A percentile compares a stretch with the other conserved stretches of the same genome.
These are phyloP conservation scores for Xestobium rufovillosum DNA, from an alignment of 2,888 invertebrate genomes.

Conservation along the genomic window DNA sequence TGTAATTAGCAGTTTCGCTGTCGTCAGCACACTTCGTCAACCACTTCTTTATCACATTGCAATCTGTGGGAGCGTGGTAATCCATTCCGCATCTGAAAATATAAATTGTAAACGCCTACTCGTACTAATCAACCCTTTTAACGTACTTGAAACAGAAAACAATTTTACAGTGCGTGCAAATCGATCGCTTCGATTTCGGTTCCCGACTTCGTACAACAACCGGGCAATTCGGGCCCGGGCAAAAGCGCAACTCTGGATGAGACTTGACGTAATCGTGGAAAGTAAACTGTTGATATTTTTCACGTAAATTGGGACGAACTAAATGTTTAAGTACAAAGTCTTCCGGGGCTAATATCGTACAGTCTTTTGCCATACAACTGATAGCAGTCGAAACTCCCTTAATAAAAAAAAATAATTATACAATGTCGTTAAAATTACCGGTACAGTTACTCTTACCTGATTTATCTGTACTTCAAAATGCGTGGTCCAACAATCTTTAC, in stretches of 20 bases:
- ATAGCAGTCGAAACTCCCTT: slow-evolving; percentile 75
- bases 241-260: slow-evolving; percentile 84
- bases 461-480: slow-evolving; percentile 95
- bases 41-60: slow-evolving; percentile 93
- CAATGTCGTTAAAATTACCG: neutral
- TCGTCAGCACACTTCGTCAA: slow-evolving; percentile 99
- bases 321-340: slow-evolving; percentile 87
- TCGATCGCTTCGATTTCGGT: slow-evolving; percentile 74
- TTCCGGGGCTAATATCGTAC: slow-evolving; percentile 91
- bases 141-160: slow-evolving; percentile 70
- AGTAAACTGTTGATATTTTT: slow-evolving; percentile 92
- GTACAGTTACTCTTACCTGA: slow-evolving; percentile 56
- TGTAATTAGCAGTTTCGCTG: slow-evolving; percentile 99
- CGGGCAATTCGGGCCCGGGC: slow-evolving; percentile 94
- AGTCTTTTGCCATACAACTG: slow-evolving; percentile 94
- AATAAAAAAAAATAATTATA: slow-evolving; percentile 14
- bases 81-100: slow-evolving; percentile 83
- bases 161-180: slow-evolving; percentile 82
- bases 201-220: slow-evolving; percentile 81
- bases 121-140: neutral
- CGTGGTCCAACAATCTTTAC: slow-evolving; percentile 92
- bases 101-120: slow-evolving; percentile 32
- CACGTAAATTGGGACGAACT: slow-evolving; percentile 71
- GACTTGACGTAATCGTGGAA: slow-evolving; percentile 95
- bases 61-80: slow-evolving; percentile 98